Evolutionary conservation across 2,888 invertebrate genomes (phyloP).

Genomic region (Mactromeris polynyma): DNA sequence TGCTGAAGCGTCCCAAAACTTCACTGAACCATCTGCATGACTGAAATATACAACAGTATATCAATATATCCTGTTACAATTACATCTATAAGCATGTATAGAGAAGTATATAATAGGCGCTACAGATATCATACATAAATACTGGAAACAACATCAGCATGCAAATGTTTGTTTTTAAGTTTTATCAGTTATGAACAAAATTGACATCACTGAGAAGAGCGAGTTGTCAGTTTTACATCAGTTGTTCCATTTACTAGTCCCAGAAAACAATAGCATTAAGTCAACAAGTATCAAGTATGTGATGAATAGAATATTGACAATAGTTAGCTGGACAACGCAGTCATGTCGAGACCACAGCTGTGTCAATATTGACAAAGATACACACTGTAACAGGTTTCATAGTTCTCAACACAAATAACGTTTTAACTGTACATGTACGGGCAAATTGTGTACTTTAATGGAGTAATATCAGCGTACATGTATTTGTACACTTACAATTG

Average conservation of each 20-base stretch:
- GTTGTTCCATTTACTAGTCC: not conserved
- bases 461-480: no score
- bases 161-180: no score
- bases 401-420: not conserved
- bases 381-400: not conserved
- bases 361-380: not conserved
- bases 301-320: not conserved
- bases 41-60: slow-evolving; percentile 88
- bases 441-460: not conserved
- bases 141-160: no score
- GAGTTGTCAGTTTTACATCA: not conserved
- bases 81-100: no score
- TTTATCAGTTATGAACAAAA: no score
- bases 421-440: not conserved
- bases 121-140: no score
- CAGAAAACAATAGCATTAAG: not conserved
- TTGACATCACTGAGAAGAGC: not conserved
- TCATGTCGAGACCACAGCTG: not conserved
- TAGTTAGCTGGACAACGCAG: not conserved
- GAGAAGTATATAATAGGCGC: no score
- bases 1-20: slow-evolving; percentile 99
- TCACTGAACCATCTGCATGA: slow-evolving; percentile 98
- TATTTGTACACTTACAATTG: no score
- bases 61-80: no score
- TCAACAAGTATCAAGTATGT: not conserved